Conservation (phyloP, 2,113 vertebrate species). For the Mirounga angustirostris region DNA sequence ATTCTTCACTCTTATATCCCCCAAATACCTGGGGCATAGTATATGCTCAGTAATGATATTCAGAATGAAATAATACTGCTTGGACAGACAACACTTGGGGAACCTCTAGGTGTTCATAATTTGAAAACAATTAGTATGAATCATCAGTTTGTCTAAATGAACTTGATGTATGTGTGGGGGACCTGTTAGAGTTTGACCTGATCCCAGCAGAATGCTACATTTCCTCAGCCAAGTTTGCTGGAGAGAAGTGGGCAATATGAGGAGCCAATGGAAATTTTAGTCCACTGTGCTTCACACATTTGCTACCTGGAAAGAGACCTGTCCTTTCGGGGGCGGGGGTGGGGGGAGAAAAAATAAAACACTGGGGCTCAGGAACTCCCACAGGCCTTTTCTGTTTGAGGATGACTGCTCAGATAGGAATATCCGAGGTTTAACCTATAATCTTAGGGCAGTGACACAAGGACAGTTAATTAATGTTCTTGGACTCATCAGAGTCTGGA, state of each 20-base stretch:
- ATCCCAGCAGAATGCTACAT: not conserved
- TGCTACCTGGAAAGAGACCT: not conserved
- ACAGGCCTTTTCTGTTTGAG: not conserved
- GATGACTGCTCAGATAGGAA: not conserved
- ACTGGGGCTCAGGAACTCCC: not conserved
- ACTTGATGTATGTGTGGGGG: not conserved
- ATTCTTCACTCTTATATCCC: not conserved
- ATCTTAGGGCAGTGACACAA: not conserved
- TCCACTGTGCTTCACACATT: not conserved
- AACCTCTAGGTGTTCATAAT: not conserved
- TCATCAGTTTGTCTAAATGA: not conserved
- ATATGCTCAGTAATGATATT: not conserved
- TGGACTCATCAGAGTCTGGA: not conserved
- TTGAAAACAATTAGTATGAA: not conserved
- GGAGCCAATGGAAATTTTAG: not conserved
- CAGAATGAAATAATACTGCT: not conserved
- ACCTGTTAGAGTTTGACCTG: not conserved
- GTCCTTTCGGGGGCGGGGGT: not conserved
- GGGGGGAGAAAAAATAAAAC: not conserved
- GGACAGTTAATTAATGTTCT: not conserved
- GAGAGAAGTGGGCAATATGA: not conserved
- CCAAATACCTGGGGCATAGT: not conserved
- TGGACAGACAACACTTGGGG: not conserved
- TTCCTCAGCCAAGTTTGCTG: not conserved
- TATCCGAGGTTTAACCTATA: not conserved